Percentiles rank a stretch among this genome's conserved stretches.
These are phyloP conservation scores for Triplophysa siluroides DNA, from an alignment of 2,113 vertebrate genomes.

Conservation along the genomic window DNA sequence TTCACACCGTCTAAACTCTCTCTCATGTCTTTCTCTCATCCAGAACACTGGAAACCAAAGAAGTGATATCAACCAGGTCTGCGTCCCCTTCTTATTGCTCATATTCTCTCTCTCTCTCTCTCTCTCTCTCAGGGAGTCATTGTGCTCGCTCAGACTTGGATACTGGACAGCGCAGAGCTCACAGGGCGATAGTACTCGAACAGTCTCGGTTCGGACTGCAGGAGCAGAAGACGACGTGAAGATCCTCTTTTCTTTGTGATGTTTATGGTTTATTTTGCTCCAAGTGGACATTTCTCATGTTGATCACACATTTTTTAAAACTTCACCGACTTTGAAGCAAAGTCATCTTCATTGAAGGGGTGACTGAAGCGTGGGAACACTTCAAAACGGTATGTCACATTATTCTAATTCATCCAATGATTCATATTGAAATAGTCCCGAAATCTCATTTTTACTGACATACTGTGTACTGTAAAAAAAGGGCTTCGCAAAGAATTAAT, in stretches of 20 bases:
- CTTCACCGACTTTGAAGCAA: constrained; percentile 8
- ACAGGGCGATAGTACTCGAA: constrained; percentile 56
- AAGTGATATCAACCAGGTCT: constrained; percentile 63
- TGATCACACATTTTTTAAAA: constrained; percentile 1
- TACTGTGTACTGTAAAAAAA: no score
- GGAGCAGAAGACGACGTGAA: constrained; percentile 59
- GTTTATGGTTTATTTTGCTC: constrained; percentile 55
- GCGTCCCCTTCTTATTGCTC: constrained; percentile 53
- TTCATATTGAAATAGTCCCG: no score
- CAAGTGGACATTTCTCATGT: constrained; percentile 51
- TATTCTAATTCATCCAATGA: no score
- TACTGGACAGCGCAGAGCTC: constrained; percentile 60
- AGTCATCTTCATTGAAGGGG: constrained; percentile 9
- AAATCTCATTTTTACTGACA: no score
- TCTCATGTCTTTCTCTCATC: neutral
- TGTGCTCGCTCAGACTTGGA: constrained; percentile 46
- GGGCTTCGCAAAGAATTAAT: no score
- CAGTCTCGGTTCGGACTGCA: constrained; percentile 61
- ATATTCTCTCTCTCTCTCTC: constrained; percentile 58
- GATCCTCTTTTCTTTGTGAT: constrained; percentile 57
- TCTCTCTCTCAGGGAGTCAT: constrained; percentile 64
- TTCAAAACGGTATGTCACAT: constrained; percentile 5
- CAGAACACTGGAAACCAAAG: neutral
- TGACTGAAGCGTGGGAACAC: constrained; percentile 23
- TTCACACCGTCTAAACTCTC: constrained; percentile 7